Evolutionary conservation across 2,888 invertebrate species (phyloP).

Genomic region (Lasius fuliginosus): DNA sequence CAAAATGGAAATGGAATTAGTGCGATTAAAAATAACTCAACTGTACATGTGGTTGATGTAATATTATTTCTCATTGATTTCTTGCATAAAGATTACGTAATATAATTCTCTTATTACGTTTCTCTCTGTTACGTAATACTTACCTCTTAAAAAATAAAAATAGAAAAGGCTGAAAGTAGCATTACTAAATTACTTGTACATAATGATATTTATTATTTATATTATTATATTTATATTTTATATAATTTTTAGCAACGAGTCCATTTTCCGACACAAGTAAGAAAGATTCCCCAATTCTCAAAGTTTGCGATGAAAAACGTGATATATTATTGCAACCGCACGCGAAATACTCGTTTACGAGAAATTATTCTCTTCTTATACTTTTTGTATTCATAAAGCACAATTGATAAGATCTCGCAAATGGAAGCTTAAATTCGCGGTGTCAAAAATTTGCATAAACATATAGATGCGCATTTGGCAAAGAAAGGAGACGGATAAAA

Average conservation of each 20-base stretch:
- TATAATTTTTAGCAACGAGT: not conserved
- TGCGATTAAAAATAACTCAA: not conserved
- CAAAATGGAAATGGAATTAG: not conserved
- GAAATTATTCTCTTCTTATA: not conserved
- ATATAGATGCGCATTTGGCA: not conserved
- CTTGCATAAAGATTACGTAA: not conserved
- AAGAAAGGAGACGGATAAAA: slow-evolving; percentile 18
- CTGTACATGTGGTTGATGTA: not conserved
- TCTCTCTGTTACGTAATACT: not conserved
- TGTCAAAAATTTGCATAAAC: slow-evolving; percentile 27
- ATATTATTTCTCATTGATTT: not conserved
- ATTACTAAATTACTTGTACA: not conserved
- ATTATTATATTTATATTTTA: not conserved
- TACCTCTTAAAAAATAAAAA: not conserved
- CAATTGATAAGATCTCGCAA: slow-evolving; percentile 20
- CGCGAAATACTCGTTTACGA: not conserved
- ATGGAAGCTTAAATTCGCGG: slow-evolving; percentile 1
- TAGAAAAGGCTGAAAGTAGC: not conserved
- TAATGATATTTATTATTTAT: not conserved
- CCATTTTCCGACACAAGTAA: not conserved
- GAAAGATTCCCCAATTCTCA: not conserved
- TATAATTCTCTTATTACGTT: slow-evolving; percentile 3
- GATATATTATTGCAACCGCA: not conserved
- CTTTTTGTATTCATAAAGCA: not conserved
- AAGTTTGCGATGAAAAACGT: not conserved